Evolutionary conservation across 2,113 vertebrate species (phyloP).

Genomic region (Dinomys branickii): DNA sequence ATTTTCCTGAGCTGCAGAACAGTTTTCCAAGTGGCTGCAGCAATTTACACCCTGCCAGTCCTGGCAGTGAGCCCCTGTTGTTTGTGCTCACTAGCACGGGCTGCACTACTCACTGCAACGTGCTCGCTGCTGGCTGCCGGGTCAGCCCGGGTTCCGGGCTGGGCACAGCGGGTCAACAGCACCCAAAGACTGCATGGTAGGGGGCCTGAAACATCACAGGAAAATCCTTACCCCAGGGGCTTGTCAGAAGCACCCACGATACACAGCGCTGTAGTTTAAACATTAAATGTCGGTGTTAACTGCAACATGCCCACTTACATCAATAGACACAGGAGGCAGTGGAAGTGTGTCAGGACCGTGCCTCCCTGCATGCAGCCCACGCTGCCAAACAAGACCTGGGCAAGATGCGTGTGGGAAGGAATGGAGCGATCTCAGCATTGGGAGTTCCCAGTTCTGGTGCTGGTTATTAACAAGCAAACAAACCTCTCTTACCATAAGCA

Average conservation of each 20-base stretch:
- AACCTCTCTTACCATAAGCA: background rate
- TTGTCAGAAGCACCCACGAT: background rate
- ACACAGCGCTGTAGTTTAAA: background rate
- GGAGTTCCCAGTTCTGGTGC: constrained; percentile 46
- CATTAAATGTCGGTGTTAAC: background rate
- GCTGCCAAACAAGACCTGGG: constrained; percentile 14
- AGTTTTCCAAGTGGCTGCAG: constrained; percentile 47
- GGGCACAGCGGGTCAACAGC: background rate
- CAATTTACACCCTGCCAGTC: background rate
- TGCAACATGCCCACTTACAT: background rate
- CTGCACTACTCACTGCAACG: background rate
- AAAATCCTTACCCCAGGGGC: background rate
- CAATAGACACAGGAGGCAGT: background rate
- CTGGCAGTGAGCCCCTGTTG: background rate
- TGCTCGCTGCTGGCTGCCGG: background rate
- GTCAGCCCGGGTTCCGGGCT: background rate
- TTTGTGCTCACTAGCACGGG: background rate
- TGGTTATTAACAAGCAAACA: constrained; percentile 27
- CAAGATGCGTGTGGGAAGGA: background rate
- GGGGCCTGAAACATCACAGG: background rate
- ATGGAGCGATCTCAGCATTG: constrained; percentile 15
- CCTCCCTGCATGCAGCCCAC: background rate
- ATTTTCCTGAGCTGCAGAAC: background rate
- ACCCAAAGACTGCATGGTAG: background rate
- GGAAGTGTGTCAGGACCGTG: background rate